Percentiles rank a stretch among this genome's conserved stretches.
Conservation (phyloP, 1,140 invertebrate genomes). For the Parasteatoda tepidariorum region DNA sequence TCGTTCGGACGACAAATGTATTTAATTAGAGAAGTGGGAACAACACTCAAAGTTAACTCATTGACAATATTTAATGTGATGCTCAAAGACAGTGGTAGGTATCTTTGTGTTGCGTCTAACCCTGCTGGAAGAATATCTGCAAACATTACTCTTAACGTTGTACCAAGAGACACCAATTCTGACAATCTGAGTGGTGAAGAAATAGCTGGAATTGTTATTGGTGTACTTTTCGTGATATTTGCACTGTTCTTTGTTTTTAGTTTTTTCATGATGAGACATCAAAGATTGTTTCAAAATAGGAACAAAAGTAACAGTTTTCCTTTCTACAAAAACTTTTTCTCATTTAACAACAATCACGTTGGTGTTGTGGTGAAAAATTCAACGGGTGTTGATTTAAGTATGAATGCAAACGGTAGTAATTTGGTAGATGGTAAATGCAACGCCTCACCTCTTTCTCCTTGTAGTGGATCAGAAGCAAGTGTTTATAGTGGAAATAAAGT, state of each 20-base stretch:
- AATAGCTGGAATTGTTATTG: conserved; percentile 85
- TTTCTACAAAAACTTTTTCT: conserved; percentile 56
- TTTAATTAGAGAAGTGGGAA: conserved; percentile 80
- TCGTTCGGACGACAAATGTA: conserved; percentile 76
- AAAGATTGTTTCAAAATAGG: conserved; percentile 51
- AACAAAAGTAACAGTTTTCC: conserved; percentile 42
- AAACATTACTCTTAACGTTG: conserved; percentile 88
- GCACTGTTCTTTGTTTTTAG: conserved; percentile 80
- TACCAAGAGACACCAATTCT: conserved; percentile 74
- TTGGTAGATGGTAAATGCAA: conserved; percentile 36
- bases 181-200: conserved; percentile 85
- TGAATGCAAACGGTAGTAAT: conserved; percentile 16
- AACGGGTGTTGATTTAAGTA: conserved; percentile 31
- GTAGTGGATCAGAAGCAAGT: conserved; percentile 44
- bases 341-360: conserved; percentile 54
- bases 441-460: conserved; percentile 33
- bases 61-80: conserved; percentile 88
- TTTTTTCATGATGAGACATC: conserved; percentile 60
- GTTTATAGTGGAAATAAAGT: conserved; percentile 35
- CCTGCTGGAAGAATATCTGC: conserved; percentile 90
- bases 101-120: conserved; percentile 92
- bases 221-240: conserved; percentile 81
- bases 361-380: conserved; percentile 30
- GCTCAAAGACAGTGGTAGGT: conserved; percentile 87
- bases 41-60: conserved; percentile 79